These are phyloP conservation scores for Centropus bengalensis DNA, from an alignment of 2,113 vertebrate genomes.

Conservation along the genomic window DNA sequence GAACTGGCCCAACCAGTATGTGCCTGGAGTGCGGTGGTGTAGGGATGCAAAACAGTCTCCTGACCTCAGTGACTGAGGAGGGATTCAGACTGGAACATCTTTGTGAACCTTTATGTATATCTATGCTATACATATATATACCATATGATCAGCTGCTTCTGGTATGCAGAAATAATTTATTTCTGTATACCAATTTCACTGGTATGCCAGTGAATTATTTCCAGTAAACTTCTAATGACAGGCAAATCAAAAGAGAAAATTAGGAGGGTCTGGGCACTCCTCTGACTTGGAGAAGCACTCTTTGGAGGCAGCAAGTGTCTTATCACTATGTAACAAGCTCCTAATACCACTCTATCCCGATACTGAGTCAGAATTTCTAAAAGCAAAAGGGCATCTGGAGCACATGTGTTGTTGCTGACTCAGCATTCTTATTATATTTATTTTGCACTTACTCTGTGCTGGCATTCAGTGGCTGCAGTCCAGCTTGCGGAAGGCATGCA, in stretches of 20 bases:
- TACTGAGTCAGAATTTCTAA: neutral
- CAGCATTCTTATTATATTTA: neutral
- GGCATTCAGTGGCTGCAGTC: neutral
- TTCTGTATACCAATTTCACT: too few relatives aligned
- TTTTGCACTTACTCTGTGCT: neutral
- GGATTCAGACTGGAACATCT: neutral
- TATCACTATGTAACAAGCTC: neutral
- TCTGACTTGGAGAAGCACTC: neutral
- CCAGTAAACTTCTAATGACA: neutral
- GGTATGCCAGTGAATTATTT: neutral
- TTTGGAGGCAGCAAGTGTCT: neutral
- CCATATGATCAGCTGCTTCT: neutral
- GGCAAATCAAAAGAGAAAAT: neutral
- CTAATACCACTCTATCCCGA: neutral
- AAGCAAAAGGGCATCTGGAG: neutral
- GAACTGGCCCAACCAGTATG: conserved; percentile 3
- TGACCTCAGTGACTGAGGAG: neutral
- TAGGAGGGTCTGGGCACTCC: neutral
- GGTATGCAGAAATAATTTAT: too few relatives aligned
- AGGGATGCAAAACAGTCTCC: neutral
- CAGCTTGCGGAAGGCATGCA: neutral
- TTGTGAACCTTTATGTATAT: neutral
- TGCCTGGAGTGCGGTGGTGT: neutral
- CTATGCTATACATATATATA: neutral
- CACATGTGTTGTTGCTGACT: neutral